Evolutionary conservation across 64 coral and sea anemone species (phyloP).

Genomic region (Montipora cactus): DNA sequence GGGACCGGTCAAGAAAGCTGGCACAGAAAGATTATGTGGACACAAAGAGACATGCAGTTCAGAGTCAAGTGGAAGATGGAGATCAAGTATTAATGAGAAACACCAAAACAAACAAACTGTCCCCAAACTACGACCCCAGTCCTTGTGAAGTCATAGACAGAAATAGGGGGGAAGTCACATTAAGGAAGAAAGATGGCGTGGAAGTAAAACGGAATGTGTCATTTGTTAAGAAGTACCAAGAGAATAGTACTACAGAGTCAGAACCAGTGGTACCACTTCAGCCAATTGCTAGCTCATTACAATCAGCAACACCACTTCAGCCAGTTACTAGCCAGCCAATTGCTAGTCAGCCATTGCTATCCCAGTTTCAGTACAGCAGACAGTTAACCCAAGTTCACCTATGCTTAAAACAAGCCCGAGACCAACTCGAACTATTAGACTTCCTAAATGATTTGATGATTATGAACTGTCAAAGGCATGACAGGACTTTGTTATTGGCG

Average conservation of each 20-base stretch:
- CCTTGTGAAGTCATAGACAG: constrained; percentile 11
- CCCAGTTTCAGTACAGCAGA: neutral
- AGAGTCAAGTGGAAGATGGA: too few relatives aligned
- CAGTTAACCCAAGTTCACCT: too few relatives aligned
- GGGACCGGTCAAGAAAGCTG: constrained; percentile 15
- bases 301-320: neutral
- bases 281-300: neutral
- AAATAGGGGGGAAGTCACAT: constrained; percentile 11
- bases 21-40: constrained; percentile 2
- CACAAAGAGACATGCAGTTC: too few relatives aligned
- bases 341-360: neutral
- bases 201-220: neutral
- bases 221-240: constrained; percentile 17
- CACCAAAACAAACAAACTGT: neutral
- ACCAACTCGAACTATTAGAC: constrained; percentile 25
- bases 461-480: neutral
- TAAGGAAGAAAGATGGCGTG: neutral
- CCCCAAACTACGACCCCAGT: neutral
- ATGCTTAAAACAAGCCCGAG: neutral
- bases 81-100: neutral
- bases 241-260: neutral
- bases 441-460: neutral
- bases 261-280: neutral
- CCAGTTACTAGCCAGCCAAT: neutral
- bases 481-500: neutral